These are phyloP conservation scores for Podarcis lilfordi DNA, from an alignment of 2,797 vertebrate genomes.

Conservation along the genomic window DNA sequence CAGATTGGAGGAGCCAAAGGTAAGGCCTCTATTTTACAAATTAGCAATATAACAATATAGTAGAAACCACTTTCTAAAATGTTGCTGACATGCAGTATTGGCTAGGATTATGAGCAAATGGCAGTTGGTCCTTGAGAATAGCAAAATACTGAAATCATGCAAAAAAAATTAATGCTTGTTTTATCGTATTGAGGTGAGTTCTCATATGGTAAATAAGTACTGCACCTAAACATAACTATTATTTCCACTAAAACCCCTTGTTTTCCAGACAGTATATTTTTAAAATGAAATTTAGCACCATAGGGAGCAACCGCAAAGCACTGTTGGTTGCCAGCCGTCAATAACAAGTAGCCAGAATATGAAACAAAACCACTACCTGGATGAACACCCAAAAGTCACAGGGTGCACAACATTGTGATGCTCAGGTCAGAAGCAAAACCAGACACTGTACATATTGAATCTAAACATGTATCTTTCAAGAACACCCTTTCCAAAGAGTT, in stretches of 20 bases:
- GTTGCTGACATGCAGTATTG: not conserved
- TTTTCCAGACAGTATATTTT: not conserved
- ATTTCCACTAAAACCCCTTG: not conserved
- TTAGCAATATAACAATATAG: not conserved
- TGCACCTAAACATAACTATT: not conserved
- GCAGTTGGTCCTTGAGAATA: not conserved
- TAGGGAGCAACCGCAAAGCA: too few relatives aligned
- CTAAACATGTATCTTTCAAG: not conserved
- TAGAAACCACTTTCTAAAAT: not conserved
- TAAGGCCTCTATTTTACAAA: not conserved
- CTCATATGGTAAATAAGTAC: not conserved
- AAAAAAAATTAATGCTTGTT: not conserved
- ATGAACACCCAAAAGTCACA: not conserved
- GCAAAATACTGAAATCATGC: not conserved
- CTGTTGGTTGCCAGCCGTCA: not conserved
- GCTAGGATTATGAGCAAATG: not conserved
- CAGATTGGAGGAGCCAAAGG: not conserved
- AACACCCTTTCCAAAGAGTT: not conserved
- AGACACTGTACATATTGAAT: not conserved
- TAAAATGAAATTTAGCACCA: not conserved
- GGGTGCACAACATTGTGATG: not conserved
- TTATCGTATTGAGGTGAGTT: not conserved
- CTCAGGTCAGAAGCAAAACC: not conserved
- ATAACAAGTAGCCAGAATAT: too few relatives aligned
- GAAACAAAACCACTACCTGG: too few relatives aligned